phyloP scores from a whole-genome alignment of 2,888 invertebrate species.

The Apodemia hepburni region DNA sequence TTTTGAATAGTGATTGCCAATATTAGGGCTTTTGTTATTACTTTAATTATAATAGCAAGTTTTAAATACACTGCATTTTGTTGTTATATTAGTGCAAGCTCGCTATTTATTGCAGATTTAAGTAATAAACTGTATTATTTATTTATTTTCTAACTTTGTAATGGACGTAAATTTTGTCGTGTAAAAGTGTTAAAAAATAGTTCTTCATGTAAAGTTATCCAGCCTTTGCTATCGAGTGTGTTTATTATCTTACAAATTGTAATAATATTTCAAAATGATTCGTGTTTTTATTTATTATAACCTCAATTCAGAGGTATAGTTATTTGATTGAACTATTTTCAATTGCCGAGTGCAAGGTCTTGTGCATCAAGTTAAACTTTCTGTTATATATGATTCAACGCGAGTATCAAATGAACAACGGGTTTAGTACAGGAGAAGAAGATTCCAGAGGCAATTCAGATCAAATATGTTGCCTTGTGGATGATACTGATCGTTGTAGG shows the following conservation, averaged over 20 bases:
- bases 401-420: slow-evolving; percentile 87
- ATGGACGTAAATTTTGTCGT: slow-evolving; percentile 47
- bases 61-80: background rate
- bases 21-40: slow-evolving; percentile 14
- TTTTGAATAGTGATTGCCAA: slow-evolving; percentile 30
- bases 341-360: slow-evolving; percentile 57
- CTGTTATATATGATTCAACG: slow-evolving; percentile 79
- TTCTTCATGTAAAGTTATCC: slow-evolving; percentile 29
- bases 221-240: slow-evolving; percentile 35
- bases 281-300: slow-evolving; percentile 65
- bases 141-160: slow-evolving; percentile 32
- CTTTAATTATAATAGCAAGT: background rate
- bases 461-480: slow-evolving; percentile 95
- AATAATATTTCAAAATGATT: slow-evolving; percentile 47
- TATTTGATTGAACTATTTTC: slow-evolving; percentile 63
- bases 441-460: slow-evolving; percentile 93
- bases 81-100: background rate
- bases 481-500: slow-evolving; percentile 92
- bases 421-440: slow-evolving; percentile 94
- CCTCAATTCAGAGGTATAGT: slow-evolving; percentile 65
- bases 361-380: slow-evolving; percentile 51
- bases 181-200: slow-evolving; percentile 44
- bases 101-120: background rate
- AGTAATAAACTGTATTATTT: slow-evolving; percentile 3
- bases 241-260: slow-evolving; percentile 47